Conservation (phyloP, 2,113 vertebrate species). For the Haliaeetus leucogaster region DNA sequence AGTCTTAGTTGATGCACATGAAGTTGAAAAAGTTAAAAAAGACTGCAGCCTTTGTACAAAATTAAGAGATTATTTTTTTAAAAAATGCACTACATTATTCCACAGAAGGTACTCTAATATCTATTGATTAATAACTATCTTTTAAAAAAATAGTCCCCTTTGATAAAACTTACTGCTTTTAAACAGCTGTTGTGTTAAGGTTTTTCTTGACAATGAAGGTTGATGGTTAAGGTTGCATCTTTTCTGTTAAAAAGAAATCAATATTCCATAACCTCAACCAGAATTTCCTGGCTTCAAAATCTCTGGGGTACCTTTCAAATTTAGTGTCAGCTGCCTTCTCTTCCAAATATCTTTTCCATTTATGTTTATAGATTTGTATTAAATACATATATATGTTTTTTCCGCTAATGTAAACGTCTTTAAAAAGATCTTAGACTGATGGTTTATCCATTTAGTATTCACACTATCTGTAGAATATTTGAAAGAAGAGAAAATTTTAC, state of each 20-base stretch:
- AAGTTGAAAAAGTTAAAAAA: constrained; percentile 33
- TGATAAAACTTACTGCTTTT: constrained; percentile 12
- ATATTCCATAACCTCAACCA: constrained; percentile 27
- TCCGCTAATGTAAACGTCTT: background rate
- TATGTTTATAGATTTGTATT: background rate
- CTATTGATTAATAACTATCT: constrained; percentile 28
- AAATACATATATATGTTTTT: background rate
- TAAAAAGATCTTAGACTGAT: background rate
- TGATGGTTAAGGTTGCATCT: background rate
- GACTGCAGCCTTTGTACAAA: constrained; percentile 29
- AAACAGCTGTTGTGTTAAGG: constrained; percentile 8
- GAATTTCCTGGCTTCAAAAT: constrained; percentile 11
- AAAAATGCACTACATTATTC: background rate
- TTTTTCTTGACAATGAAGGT: constrained; percentile 10
- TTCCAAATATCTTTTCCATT: constrained; percentile 25
- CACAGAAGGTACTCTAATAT: background rate
- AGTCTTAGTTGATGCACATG: background rate
- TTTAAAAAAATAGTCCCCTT: background rate
- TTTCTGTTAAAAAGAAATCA: constrained; percentile 39
- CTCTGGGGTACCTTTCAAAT: background rate
- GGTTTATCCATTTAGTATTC: background rate
- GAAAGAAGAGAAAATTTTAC: background rate
- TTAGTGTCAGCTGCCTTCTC: background rate
- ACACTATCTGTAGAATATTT: background rate
- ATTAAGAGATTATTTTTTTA: constrained; percentile 53